Base-by-base conservation (phyloP, 2,888 invertebrate species). In the Eupithecia centaureata region DNA sequence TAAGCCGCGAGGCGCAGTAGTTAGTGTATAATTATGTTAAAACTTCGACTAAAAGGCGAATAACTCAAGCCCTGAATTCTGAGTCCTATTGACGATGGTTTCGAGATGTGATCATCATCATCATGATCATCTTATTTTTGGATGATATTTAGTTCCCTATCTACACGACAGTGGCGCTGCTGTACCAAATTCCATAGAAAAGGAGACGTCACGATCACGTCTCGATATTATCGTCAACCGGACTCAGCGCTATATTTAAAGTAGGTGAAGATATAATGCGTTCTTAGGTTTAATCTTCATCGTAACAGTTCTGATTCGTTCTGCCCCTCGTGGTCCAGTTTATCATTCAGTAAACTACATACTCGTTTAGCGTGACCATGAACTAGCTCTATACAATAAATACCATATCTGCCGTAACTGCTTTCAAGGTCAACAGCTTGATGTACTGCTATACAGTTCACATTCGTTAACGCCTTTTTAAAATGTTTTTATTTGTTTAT, bases 381-480 rank as follows among this genome's bases (percentile, higher is more conserved):
- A 79, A 79, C 77, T 74, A 78, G 71, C 67, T 54, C 68, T 57
- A 51, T 73, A 74, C 70, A 67, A 73, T 65, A 71, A 67, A 73
- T 65, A 71, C 67, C 63, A 77, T 72, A 74, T n/a, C n/a, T n/a
- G 72, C 73, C 74, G 75, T 76, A 77, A 76, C 59, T 71, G 58
- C 71, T 72, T 64, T 76, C 85, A 84, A 84, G 85, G 84, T 73
- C 79, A 73, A 73, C 78, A 47, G 78, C 81, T 79, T 76, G 74
- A 74, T 70, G 69, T 71, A 79, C 76, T 76, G 64, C 70, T 76
- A 73, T 76, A 73, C 52, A 60, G 42, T 62, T 63, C 64, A 58
- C 65, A 65, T 69, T 61, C 56, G 56, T 63, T 42, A 28, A 47
- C 47, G 65, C 47, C 62, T 56, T 63, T 28, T 28, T n/a, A n/a